Evolutionary conservation across 2,797 vertebrate species (phyloP).

Genomic region (Lagodon rhomboides): DNA sequence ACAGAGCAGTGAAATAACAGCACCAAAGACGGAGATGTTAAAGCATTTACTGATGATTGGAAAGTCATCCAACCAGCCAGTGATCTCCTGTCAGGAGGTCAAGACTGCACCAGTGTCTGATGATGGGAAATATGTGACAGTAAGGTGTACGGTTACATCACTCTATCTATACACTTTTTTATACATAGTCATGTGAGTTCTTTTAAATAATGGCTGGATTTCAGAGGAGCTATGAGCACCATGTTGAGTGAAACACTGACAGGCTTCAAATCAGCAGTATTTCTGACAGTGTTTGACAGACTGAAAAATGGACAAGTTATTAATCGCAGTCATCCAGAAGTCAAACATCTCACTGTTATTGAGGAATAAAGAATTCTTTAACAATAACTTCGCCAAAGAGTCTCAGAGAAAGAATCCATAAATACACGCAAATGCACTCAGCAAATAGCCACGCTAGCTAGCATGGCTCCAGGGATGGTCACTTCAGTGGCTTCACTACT

Average conservation of each 20-base stretch:
- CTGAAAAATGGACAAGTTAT: conserved; percentile 51
- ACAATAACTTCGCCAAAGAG: not conserved
- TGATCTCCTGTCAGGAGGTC: conserved; percentile 38
- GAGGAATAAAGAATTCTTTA: not conserved
- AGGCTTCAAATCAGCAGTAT: conserved; percentile 26
- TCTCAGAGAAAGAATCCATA: not conserved
- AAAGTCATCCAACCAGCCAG: conserved; percentile 47
- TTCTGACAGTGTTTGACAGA: conserved; percentile 47
- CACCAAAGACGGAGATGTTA: conserved; percentile 51
- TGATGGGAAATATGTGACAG: conserved; percentile 26
- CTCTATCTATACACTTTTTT: no score
- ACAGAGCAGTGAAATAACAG: conserved; percentile 53
- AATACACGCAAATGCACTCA: not conserved
- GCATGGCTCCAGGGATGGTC: not conserved
- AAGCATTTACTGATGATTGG: conserved; percentile 41
- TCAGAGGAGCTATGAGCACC: conserved; percentile 6
- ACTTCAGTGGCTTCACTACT: not conserved
- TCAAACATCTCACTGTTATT: conserved; percentile 36
- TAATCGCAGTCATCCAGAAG: conserved; percentile 58
- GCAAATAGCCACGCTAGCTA: not conserved
- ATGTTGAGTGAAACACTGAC: conserved; percentile 30
- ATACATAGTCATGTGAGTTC: not conserved
- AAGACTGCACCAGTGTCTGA: conserved; percentile 19
- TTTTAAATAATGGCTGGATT: conserved; percentile 13
- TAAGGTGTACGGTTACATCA: not conserved